Base-by-base conservation (phyloP, 2,888 invertebrate genomes). In the Amiota mariae region DNA sequence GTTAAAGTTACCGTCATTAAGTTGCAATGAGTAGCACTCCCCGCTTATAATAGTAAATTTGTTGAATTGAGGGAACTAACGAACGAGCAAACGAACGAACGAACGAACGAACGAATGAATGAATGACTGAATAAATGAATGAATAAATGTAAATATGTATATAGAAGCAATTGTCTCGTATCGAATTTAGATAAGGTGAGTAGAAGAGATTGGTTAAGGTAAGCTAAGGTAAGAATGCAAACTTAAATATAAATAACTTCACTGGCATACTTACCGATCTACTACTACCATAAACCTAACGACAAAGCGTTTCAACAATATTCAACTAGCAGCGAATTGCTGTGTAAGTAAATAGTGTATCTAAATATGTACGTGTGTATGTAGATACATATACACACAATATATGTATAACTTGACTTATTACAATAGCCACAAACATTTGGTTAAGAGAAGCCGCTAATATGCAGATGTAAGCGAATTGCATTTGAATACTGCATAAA, bases 211-310 rank as follows among this genome's bases (percentile, higher is more conserved):
- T 54, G 54, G 8, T 9, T 12, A 9, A n/a, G 54, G 0, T 10
- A 15, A 10, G 57, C 1, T 15, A 57, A 36, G 36, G 36, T 57
- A 48, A 63, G 64, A 48, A 66, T 66, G 64, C 48, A 47, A 66
- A 48, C 47, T 66, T 12, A 66, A 66, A 66, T 48, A 66, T 36
- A 36, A 66, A 66, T 63, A 11, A 66, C 64, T 66, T 66, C 18
- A 66, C 64, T 64, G 64, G 64, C 64, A 64, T 24, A 64, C 64
- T 64, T 64, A 47, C 8, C 64, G 4, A 46, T 10, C 64, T 64
- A 24, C 12, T 13, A 63, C 61, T 24, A 12, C 9, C 61, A 20
- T 12, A 63, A 2, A 63, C 61, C 18, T 1, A 24, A 10, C 6
- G 3, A 63, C 63, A 36, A 8, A 36, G 8, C 20, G 36, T 36